Conservation (phyloP, 2,797 vertebrate species). For the Arnoldichthys spilopterus region DNA sequence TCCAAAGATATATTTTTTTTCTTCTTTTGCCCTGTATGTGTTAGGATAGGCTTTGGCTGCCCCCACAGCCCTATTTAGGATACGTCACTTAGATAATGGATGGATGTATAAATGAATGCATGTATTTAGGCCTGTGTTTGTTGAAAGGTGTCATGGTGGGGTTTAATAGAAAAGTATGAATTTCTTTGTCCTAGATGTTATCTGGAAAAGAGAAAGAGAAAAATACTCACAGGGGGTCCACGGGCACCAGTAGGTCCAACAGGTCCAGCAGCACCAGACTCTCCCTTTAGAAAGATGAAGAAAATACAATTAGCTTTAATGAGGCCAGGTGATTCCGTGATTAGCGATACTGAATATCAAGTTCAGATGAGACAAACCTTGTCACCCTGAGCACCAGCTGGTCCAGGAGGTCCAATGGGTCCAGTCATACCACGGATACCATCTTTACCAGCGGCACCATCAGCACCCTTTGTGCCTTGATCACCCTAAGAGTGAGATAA, state of each 20-base stretch:
- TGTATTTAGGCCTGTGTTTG: background rate
- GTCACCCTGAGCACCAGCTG: constrained; percentile 90
- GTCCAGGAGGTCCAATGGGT: constrained; percentile 95
- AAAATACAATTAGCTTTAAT: constrained; percentile 1
- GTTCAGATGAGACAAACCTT: constrained; percentile 75
- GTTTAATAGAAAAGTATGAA: background rate
- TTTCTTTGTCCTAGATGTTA: background rate
- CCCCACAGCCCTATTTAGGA: too few species aligned
- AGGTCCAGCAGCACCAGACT: constrained; percentile 86
- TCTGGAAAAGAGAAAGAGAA: background rate
- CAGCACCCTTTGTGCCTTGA: constrained; percentile 88
- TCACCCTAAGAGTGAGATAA: constrained; percentile 82
- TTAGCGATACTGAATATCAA: background rate
- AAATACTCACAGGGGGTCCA: constrained; percentile 88
- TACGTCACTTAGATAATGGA: too few species aligned
- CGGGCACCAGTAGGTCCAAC: constrained; percentile 85
- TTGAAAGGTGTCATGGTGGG: background rate
- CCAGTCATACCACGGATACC: constrained; percentile 92
- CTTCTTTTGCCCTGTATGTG: too few species aligned
- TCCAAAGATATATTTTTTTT: too few species aligned
- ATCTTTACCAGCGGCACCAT: constrained; percentile 92
- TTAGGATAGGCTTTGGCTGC: too few species aligned
- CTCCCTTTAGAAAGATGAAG: constrained; percentile 77
- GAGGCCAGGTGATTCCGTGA: background rate
- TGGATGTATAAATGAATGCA: background rate